Evolutionary conservation across 30 jellyfish, hydroid and myxozoan genomes (phyloP).

Genomic region (Hydractinia echinata): DNA sequence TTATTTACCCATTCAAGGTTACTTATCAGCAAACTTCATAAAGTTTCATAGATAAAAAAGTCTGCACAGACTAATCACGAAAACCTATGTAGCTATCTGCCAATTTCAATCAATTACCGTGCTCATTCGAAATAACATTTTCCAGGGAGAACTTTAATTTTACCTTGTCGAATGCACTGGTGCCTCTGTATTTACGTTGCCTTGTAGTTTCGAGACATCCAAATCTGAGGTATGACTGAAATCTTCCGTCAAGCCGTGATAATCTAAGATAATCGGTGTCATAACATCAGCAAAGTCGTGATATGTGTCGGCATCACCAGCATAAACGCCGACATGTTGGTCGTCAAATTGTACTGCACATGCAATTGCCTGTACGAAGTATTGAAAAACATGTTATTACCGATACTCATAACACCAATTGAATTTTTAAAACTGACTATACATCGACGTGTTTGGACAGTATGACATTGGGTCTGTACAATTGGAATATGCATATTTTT

Average conservation of each 20-base stretch:
- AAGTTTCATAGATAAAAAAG: too few relatives aligned
- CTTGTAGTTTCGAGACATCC: background rate
- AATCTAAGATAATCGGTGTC: slow-evolving; percentile 5
- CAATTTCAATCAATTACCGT: background rate
- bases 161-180: slow-evolving; percentile 19
- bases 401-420: background rate
- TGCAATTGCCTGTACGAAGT: background rate
- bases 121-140: background rate
- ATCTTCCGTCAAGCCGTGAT: background rate
- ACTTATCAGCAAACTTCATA: too few relatives aligned
- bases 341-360: slow-evolving; percentile 9
- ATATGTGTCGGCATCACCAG: slow-evolving; percentile 33
- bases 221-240: background rate
- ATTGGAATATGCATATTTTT: too few relatives aligned
- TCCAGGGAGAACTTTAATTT: background rate
- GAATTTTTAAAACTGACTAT: too few relatives aligned
- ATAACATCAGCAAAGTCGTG: slow-evolving; percentile 23
- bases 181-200: slow-evolving; percentile 6
- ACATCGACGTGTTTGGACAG: too few relatives aligned
- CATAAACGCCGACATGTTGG: slow-evolving; percentile 24
- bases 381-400: background rate
- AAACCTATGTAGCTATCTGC: too few relatives aligned
- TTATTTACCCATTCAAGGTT: too few relatives aligned
- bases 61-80: too few relatives aligned
- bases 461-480: too few relatives aligned